Evolutionary conservation across 2,888 invertebrate species (phyloP).

Genomic region (Corythucha ciliata): DNA sequence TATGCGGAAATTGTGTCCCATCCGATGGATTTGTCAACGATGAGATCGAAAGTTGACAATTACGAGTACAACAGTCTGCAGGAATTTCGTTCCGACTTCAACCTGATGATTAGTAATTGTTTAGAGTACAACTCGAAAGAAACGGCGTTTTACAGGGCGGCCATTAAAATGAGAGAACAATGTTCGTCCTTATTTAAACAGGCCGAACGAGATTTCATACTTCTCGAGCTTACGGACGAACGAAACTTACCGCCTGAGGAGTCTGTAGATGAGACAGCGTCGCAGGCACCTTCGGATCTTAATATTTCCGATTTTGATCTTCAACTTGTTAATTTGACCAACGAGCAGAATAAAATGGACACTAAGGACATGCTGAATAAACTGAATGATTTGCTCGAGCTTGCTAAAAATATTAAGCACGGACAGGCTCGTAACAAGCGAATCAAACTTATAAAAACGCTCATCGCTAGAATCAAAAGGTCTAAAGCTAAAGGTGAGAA

Average conservation of each 20-base stretch:
- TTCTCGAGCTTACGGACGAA: constrained; percentile 44
- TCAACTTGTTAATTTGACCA: constrained; percentile 24
- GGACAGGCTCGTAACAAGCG: constrained; percentile 50
- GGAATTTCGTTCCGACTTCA: constrained; percentile 80
- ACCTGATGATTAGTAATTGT: constrained; percentile 93
- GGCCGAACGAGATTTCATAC: constrained; percentile 62
- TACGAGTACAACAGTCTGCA: constrained; percentile 61
- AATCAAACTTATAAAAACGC: constrained; percentile 49
- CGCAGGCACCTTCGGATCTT: constrained; percentile 33
- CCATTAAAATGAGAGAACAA: constrained; percentile 80
- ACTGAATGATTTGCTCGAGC: constrained; percentile 27
- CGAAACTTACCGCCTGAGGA: constrained; percentile 27
- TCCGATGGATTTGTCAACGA: constrained; percentile 85
- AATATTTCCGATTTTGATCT: constrained; percentile 24
- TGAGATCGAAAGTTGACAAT: constrained; percentile 65
- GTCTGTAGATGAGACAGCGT: constrained; percentile 42
- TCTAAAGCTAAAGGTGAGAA: constrained; percentile 12
- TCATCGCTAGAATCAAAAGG: constrained; percentile 48
- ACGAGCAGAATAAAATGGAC: constrained; percentile 19
- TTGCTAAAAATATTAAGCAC: constrained; percentile 44
- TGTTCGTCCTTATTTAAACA: constrained; percentile 70
- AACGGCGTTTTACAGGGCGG: constrained; percentile 87
- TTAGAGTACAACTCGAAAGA: constrained; percentile 90
- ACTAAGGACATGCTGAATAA: constrained; percentile 32
- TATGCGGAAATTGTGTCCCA: constrained; percentile 55